Conservation (phyloP, 2,797 vertebrate genomes). For the Eremophila alpestris region DNA sequence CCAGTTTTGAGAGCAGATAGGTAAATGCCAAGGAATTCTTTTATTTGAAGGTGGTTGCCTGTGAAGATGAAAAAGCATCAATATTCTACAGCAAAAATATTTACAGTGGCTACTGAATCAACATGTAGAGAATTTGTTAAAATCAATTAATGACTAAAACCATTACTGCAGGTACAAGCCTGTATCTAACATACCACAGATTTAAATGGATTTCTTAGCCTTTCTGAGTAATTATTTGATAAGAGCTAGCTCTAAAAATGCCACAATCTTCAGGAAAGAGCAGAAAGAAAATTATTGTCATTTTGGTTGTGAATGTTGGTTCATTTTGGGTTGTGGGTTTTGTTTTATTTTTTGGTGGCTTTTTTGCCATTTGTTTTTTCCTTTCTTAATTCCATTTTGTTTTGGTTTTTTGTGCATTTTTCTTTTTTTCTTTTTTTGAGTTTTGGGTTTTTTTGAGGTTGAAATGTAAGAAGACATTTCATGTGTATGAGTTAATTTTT, state of each 20-base stretch:
- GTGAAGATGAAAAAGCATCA: neutral
- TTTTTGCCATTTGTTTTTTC: neutral
- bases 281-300: neutral
- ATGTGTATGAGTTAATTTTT: neutral
- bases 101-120: neutral
- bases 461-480: neutral
- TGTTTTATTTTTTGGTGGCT: neutral
- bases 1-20: neutral
- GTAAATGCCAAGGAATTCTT: neutral
- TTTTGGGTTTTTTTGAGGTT: neutral
- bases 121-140: neutral
- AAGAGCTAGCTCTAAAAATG: neutral
- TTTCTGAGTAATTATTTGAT: neutral
- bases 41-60: neutral
- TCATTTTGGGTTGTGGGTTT: accelerated
- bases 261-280: neutral
- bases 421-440: neutral
- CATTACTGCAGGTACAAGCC: neutral
- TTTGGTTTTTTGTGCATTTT: neutral
- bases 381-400: too few relatives aligned
- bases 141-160: neutral
- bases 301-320: neutral
- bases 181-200: neutral
- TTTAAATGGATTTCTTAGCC: neutral
- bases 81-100: neutral